Percentiles rank a stretch among this genome's conserved stretches.
Evolutionary conservation across 2,888 invertebrate genomes (phyloP).

Genomic region (Emmelina monodactyla): DNA sequence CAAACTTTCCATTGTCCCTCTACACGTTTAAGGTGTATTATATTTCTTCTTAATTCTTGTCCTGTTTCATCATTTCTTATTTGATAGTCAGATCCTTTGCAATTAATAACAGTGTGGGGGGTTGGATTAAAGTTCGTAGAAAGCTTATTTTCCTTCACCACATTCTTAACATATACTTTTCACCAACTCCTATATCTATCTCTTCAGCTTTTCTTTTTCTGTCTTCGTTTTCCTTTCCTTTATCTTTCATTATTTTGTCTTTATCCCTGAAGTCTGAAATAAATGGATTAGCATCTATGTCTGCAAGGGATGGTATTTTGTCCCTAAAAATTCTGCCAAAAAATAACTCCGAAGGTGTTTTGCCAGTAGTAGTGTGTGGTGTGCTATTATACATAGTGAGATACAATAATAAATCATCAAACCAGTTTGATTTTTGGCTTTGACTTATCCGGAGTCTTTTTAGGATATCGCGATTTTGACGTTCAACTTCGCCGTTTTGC

Average conservation of each 20-base stretch:
- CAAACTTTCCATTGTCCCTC: conserved; percentile 5
- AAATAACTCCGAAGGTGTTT: conserved; percentile 16
- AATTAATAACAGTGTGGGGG: conserved; percentile 4
- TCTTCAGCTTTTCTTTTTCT: conserved; percentile 6
- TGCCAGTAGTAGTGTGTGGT: conserved; percentile 14
- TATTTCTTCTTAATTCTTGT: conserved; percentile 4
- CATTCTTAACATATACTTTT: conserved; percentile 9
- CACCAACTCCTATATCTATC: conserved; percentile 1
- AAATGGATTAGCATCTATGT: conserved; percentile 1
- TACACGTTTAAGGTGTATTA: conserved; percentile 4
- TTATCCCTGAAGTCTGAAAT: conserved; percentile 11
- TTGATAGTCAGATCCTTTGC: background rate
- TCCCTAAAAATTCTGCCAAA: conserved; percentile 12
- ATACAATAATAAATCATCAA: conserved; percentile 4
- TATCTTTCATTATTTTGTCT: conserved; percentile 12
- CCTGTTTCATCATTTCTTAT: conserved; percentile 5
- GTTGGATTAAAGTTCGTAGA: background rate
- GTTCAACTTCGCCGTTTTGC: conserved; percentile 16
- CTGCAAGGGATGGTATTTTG: conserved; percentile 11
- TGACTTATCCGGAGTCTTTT: conserved; percentile 12
- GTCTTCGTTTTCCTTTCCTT: conserved; percentile 11
- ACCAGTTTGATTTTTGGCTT: conserved; percentile 6
- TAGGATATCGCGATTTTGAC: conserved; percentile 13
- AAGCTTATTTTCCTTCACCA: conserved; percentile 1
- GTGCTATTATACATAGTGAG: conserved; percentile 16